Base-by-base conservation (phyloP, 1,140 invertebrate species). In the Cyclina sinensis region DNA sequence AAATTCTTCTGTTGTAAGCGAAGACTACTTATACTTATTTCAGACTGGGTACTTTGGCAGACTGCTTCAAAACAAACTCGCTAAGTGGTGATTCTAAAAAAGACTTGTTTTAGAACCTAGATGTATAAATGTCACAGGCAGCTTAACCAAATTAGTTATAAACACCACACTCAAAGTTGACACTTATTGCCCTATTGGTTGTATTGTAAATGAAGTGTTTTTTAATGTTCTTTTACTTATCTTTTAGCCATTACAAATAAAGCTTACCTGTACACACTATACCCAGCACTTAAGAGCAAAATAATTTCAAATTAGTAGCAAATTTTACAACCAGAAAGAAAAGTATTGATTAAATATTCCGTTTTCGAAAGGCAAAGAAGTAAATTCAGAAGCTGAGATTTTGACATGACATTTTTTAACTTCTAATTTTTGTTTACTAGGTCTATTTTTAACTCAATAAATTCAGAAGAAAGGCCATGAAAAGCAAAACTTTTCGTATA, bases 281-380 rank as follows among this genome's bases (percentile, higher is more conserved):
- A 51, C 21, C 68, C 46, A 48, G 43, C 74, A 54, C 74, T 78
- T 78, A 35, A 78, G 74, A 51, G 74, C 54, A 78, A 51, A 78
- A 78, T 78, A 78, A 51, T 51, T 51, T 9, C 65, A 78, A 37
- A 78, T 78, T 78, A 78, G 74, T 78, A 78, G 74, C 48, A 78
- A 78, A 57, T 37, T n/a, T 37, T 9, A 70, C 35, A 70, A 4
- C 65, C 65, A 70, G 32, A 37, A 70, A 70, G 65, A 70, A 70
- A 70, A 37, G 35, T n/a, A n/a, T n/a, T n/a, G n/a, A n/a, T n/a
- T n/a, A n/a, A n/a, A n/a, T n/a, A n/a, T n/a, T n/a, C n/a, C n/a
- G n/a, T n/a, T n/a, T n/a, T n/a, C n/a, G n/a, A n/a, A n/a, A n/a
- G n/a, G n/a, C n/a, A n/a, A n/a, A n/a, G n/a, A n/a, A n/a, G n/a